These are phyloP conservation scores for Pandemis heparana DNA, from an alignment of 2,888 invertebrate species.

Conservation along the genomic window DNA sequence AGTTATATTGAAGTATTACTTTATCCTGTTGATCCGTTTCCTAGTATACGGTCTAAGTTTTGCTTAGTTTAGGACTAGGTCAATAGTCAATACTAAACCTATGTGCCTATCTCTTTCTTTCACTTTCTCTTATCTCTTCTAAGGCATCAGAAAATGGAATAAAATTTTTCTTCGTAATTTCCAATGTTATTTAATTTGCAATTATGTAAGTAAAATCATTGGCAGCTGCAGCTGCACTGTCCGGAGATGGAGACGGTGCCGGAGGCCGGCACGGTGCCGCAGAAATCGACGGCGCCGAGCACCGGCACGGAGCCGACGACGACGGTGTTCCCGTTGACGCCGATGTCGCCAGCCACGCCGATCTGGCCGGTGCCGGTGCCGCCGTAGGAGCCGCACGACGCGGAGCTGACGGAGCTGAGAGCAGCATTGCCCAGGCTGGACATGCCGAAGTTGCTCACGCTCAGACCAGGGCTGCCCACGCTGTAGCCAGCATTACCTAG, in stretches of 20 bases:
- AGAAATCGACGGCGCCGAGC: conserved; percentile 57
- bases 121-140: no score
- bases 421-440: neutral
- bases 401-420: conserved; percentile 21
- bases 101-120: no score
- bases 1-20: no score
- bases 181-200: neutral
- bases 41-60: no score
- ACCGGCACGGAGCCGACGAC: conserved; percentile 59
- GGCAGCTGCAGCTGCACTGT: conserved; percentile 39
- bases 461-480: neutral
- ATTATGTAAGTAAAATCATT: neutral
- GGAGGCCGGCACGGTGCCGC: conserved; percentile 51
- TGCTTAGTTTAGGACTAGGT: no score
- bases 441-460: neutral
- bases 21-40: no score
- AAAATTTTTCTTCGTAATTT: neutral
- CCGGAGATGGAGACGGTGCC: conserved; percentile 47
- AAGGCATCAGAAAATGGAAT: neutral
- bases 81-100: no score
- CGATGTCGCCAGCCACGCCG: conserved; percentile 52
- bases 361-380: conserved; percentile 53
- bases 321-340: conserved; percentile 51
- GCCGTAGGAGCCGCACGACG: conserved; percentile 49
- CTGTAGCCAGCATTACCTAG: neutral